Conservation (phyloP, 1,140 invertebrate genomes). For the Lepidurus couesii region DNA sequence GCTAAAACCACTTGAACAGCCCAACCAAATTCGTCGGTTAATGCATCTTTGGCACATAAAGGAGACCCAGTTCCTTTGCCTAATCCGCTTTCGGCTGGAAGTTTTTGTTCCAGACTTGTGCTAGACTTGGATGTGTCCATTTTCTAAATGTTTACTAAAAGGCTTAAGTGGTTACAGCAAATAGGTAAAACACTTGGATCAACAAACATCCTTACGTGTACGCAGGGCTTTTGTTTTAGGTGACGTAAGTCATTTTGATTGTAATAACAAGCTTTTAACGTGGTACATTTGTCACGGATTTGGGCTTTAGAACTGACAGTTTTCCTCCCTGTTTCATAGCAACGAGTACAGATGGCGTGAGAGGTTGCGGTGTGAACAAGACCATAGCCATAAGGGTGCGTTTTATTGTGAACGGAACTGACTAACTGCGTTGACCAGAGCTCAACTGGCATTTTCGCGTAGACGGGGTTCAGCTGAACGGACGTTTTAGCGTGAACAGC, state of each 20-base stretch:
- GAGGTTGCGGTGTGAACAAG: too few relatives aligned
- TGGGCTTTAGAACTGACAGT: too few relatives aligned
- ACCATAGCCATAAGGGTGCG: too few relatives aligned
- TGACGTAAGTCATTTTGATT: slow-evolving; percentile 6
- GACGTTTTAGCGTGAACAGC: too few relatives aligned
- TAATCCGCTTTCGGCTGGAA: background rate
- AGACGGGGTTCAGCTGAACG: too few relatives aligned
- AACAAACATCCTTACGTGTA: background rate
- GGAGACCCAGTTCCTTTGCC: slow-evolving; percentile 5
- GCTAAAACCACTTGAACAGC: slow-evolving; percentile 68
- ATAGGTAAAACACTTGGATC: background rate
- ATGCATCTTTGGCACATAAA: slow-evolving; percentile 55
- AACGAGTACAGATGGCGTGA: too few relatives aligned
- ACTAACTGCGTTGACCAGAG: too few relatives aligned
- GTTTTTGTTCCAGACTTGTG: background rate
- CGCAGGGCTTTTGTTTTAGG: background rate
- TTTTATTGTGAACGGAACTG: too few relatives aligned
- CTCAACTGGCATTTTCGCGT: too few relatives aligned
- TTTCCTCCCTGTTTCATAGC: too few relatives aligned
- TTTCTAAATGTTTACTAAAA: background rate
- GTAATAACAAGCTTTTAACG: background rate
- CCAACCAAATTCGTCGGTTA: slow-evolving; percentile 69
- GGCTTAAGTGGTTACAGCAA: background rate
- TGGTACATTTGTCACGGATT: background rate
- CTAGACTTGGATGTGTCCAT: background rate